Conservation (phyloP, 2,113 vertebrate species). For the Erpornis zantholeuca region DNA sequence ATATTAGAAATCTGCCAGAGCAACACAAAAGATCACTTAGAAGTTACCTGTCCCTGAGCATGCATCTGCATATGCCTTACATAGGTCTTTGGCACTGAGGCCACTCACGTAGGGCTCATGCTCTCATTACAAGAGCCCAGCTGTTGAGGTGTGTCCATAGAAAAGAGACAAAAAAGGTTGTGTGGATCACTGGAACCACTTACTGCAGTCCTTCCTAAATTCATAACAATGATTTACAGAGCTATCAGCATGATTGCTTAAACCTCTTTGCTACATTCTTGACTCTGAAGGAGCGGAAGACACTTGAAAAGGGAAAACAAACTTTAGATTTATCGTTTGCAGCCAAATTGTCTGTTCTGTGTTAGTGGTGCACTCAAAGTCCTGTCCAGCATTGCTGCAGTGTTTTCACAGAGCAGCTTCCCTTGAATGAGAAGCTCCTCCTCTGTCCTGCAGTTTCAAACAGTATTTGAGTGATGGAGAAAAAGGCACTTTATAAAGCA, state of each 20-base stretch:
- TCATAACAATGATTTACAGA: not conserved
- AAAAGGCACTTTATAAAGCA: not conserved
- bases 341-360: not conserved
- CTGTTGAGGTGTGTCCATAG: not conserved
- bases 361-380: not conserved
- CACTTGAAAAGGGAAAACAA: not conserved
- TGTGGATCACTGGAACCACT: not conserved
- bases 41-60: not conserved
- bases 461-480: not conserved
- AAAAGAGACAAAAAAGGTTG: not conserved
- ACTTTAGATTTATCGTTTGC: not conserved
- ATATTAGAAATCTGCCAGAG: not conserved
- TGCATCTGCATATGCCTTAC: not conserved
- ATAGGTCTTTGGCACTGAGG: not conserved
- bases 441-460: not conserved
- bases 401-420: not conserved
- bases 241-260: not conserved
- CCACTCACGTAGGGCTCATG: fast-evolving
- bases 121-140: not conserved
- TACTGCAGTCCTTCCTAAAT: not conserved
- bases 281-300: not conserved
- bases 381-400: not conserved
- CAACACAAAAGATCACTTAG: not conserved
- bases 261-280: not conserved
- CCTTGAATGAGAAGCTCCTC: not conserved